Percentiles rank a stretch among this genome's conserved stretches.
Evolutionary conservation across 2,888 invertebrate species (phyloP).

Genomic region (Habrosyne pyritoides): DNA sequence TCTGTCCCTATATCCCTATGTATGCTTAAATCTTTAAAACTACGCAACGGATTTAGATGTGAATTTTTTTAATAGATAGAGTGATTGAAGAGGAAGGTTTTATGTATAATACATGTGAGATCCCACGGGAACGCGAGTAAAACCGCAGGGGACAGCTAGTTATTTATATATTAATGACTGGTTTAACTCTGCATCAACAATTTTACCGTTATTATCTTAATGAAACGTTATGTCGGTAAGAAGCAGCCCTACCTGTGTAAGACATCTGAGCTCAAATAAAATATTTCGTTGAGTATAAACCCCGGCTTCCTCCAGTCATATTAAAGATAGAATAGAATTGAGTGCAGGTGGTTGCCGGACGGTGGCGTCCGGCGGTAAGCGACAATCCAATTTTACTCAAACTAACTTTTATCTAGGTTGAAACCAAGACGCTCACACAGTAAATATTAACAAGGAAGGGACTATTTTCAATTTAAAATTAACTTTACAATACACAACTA

Average conservation of each 20-base stretch:
- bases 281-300: conserved; percentile 22
- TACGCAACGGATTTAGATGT: too few relatives aligned
- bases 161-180: too few relatives aligned
- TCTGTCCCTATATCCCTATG: too few relatives aligned
- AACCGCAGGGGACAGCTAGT: too few relatives aligned
- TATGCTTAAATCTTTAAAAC: too few relatives aligned
- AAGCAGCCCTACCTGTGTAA: conserved; percentile 23
- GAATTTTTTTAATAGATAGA: too few relatives aligned
- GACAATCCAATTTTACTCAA: conserved; percentile 41
- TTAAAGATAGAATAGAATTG: conserved; percentile 19
- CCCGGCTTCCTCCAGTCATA: conserved; percentile 9
- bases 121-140: too few relatives aligned
- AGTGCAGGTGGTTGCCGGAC: conserved; percentile 28
- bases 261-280: conserved; percentile 22
- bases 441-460: conserved; percentile 21
- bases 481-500: conserved; percentile 10
- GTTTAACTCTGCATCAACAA: not conserved
- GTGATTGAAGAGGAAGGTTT: too few relatives aligned
- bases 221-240: not conserved
- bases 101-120: too few relatives aligned
- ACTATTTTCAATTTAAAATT: conserved; percentile 18
- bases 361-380: conserved; percentile 16
- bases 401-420: conserved; percentile 25
- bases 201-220: not conserved
- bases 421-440: conserved; percentile 15